A percentile compares a stretch with the other conserved stretches of the same genome.
Conservation (phyloP, 2,797 vertebrate genomes). For the Sebastes hopkinsi region DNA sequence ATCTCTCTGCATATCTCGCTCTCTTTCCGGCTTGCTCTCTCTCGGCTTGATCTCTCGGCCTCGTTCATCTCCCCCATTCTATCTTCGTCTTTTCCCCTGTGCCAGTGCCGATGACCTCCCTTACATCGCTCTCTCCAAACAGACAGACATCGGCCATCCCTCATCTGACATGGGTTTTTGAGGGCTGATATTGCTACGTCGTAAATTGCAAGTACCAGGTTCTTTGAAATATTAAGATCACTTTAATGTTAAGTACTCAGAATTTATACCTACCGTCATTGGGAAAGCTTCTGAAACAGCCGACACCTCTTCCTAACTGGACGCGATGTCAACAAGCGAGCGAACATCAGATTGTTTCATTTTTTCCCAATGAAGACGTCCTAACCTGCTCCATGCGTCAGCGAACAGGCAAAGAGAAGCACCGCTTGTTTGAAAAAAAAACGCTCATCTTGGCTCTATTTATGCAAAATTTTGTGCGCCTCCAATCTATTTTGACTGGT, state of each 20-base stretch:
- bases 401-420: no score
- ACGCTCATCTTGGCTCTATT: no score
- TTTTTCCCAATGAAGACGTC: no score
- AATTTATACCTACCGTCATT: background rate
- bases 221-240: no score
- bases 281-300: background rate
- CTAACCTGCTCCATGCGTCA: no score
- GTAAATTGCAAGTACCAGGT: background rate
- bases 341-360: no score
- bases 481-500: rapidly evolving
- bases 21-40: constrained; percentile 14
- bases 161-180: constrained; percentile 1
- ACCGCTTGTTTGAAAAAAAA: no score
- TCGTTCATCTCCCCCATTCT: constrained; percentile 19
- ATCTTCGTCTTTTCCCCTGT: constrained; percentile 27
- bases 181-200: background rate
- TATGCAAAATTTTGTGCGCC: no score
- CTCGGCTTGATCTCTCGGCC: constrained; percentile 6
- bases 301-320: no score
- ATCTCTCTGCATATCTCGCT: constrained; percentile 38
- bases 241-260: background rate
- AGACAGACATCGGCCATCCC: background rate
- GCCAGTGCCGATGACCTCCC: constrained; percentile 34
- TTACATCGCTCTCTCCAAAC: constrained; percentile 5
- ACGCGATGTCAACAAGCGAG: no score